These are phyloP conservation scores for Athrips mouffetella DNA, from an alignment of 2,888 invertebrate species.

Conservation along the genomic window DNA sequence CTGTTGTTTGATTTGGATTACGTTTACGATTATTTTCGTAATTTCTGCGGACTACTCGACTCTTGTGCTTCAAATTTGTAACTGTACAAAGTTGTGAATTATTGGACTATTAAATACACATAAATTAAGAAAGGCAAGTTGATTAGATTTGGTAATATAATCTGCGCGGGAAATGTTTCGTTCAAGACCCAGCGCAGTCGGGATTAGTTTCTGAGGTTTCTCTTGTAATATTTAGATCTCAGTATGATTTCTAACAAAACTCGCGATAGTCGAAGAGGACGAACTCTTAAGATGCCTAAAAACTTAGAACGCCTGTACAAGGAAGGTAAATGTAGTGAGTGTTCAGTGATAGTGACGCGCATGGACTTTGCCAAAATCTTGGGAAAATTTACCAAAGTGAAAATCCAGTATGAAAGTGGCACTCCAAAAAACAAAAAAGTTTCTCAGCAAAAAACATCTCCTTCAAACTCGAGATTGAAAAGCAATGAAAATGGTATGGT, in stretches of 20 bases:
- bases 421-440: constrained; percentile 35
- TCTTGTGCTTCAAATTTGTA: background rate
- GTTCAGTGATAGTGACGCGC: constrained; percentile 63
- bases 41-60: background rate
- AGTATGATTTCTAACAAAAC: constrained; percentile 60
- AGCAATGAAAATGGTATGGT: constrained; percentile 73
- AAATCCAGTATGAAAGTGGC: constrained; percentile 68
- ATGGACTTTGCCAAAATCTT: constrained; percentile 74
- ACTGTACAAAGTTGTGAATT: background rate
- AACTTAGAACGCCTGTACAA: constrained; percentile 60
- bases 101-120: background rate
- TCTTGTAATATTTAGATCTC: background rate
- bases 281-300: constrained; percentile 52
- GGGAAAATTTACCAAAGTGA: constrained; percentile 72
- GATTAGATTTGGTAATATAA: constrained; percentile 25
- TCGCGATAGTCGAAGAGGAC: constrained; percentile 49
- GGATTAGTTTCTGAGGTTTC: too few relatives aligned
- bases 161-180: constrained; percentile 78
- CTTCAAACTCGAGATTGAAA: constrained; percentile 53
- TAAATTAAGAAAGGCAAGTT: background rate
- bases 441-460: constrained; percentile 28
- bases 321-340: constrained; percentile 68
- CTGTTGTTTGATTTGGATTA: constrained; percentile 18
- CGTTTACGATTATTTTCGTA: constrained; percentile 10
- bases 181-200: too few relatives aligned